Base-by-base conservation (phyloP, 2,888 invertebrate species). In the Entomobrya proxima region DNA sequence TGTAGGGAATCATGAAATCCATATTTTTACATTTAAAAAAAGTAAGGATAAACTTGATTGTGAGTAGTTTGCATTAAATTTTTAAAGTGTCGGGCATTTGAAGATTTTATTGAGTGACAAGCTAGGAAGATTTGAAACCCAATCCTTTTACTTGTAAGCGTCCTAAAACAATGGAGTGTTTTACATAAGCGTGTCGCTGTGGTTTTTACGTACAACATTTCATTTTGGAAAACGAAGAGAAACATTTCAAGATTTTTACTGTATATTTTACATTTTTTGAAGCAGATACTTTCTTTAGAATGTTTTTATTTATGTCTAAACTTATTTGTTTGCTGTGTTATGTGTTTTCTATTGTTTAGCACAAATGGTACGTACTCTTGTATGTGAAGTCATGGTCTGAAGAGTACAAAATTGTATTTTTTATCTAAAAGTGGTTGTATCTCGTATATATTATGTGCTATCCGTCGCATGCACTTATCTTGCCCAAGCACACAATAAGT, bases 41-140 rank as follows among this genome's bases (percentile, higher is more conserved):
- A n/a, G n/a, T n/a, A n/a, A 55, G 52, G 15, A 5, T 9, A 55
- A 18, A 55, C 55, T 24, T 55, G 55, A 11, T n/a, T 47, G 47
- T 47, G 9, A 15, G 15, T 47, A n/a, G 18, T 18, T 47, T 47
- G 18, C 47, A n/a, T 47, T 7, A 55, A 55, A 18, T 61, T 61
- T 27, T 24, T 75, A 75, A 72, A 52, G 75, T 75, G 75, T 18
- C 52, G 50, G 32, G 32, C 77, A 67, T 67, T 78, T 67, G 37
- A 27, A 27, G 67, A 47, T 77, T 37, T 44, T 44, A 58, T 32
- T n/a, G 50, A 67, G 61, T 78, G 78, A 78, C 78, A 78, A 32
- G 47, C 64, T 78, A 78, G 67, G 67, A 44, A 64, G 47, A 47
- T 78, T 78, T 78, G 78, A 50, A 64, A 78, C 64, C 64, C 78